Evolutionary conservation across 2,888 invertebrate genomes (phyloP), one percentile per base, ranked within the genome.

Genomic region (Ditylenchus weischeri): DNA sequence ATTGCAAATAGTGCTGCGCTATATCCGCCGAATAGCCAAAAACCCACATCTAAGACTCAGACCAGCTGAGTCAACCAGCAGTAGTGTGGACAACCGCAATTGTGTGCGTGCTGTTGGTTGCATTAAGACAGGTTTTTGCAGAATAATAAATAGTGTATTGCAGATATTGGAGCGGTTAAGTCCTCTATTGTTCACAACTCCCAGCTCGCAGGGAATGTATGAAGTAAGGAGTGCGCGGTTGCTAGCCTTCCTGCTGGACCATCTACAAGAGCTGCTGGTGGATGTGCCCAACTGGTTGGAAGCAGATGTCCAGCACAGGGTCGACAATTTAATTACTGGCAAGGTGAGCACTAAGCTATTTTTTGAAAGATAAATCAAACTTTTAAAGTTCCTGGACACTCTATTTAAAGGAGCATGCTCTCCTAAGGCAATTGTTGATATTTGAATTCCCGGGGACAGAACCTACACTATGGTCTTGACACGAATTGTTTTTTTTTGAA

Each of bases 291-390:
- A 18, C n/a, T 62, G 62, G 62, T 19, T 62, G 19, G 62, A 62
- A 18, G 62, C 62, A 48, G 62, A 62, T 48, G 62, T 62, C 11
- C 62, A 48, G 21, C 62, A 62, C 13, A 62, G 47, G 47, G 48
- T 62, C n/a, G 62, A 62, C 19, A 62, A 62, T n/a, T 11, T 62
- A 13, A 47, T 62, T 3, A n/a, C 43, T 29, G 62, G 62, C 48
- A 62, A 62, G 62, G 62, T 62, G 48, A 19, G 8, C 62, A 15
- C 15, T 29, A 29, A 29, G 2, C 5, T 29, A 5, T 29, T 29
- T 29, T 29, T 29, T 29, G 29, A 5, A 29, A 29, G 29, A 29
- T 29, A 29, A 29, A 29, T 29, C n/a, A n/a, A n/a, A n/a, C n/a
- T n/a, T n/a, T n/a, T n/a, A n/a, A n/a, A n/a, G n/a, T n/a, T n/a